Evolutionary conservation across 2,113 vertebrate genomes (phyloP), one percentile per base, ranked within the genome.

Genomic region (Chamaea fasciata): DNA sequence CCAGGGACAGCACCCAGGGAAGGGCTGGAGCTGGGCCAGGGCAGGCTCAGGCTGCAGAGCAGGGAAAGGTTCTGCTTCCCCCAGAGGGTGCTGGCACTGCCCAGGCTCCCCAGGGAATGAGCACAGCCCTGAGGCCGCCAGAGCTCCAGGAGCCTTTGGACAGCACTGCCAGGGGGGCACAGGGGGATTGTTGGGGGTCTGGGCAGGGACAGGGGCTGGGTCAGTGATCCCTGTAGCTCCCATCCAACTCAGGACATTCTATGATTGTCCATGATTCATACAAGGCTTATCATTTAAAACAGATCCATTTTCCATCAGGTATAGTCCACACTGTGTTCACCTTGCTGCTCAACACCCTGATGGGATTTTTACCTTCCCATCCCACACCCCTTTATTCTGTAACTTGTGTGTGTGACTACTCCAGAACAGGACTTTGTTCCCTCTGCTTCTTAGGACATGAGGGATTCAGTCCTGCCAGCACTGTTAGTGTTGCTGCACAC

Each of bases 221-320:
- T 49, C 19, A 4, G 0, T n/a, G 39, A 30, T 21, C 27, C 17
- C 3, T 22, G 11, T 1, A 55, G 5, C 0, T 41, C 30, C 11
- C 14, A 31, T 55, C 12, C 41, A 55, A 0, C 4, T 31, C 14
- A 63, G 47, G 55, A 31, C 9, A 24, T 21, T 39, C 28, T 49
- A 2, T 15, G 23, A 37, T 24, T 44, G 59, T 39, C 47, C 10
- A 3, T 28, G 11, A 22, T 37, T 35, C 41, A 19, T 28, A 12
- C 16, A 60, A 74, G 7, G 15, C 19, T 69, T 17, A 37, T 15
- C 33, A 65, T 7, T 44, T 22, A 18, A 2, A 78, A 50, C 16
- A 77, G 71, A 67, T 8, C 28, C 12, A 33, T 63, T 57, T 71
- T 33, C 41, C 31, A 33, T 27, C 73, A 33, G 7, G 22, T 67